Conservation (phyloP, 2,113 vertebrate species). For the Edolisoma coerulescens region DNA sequence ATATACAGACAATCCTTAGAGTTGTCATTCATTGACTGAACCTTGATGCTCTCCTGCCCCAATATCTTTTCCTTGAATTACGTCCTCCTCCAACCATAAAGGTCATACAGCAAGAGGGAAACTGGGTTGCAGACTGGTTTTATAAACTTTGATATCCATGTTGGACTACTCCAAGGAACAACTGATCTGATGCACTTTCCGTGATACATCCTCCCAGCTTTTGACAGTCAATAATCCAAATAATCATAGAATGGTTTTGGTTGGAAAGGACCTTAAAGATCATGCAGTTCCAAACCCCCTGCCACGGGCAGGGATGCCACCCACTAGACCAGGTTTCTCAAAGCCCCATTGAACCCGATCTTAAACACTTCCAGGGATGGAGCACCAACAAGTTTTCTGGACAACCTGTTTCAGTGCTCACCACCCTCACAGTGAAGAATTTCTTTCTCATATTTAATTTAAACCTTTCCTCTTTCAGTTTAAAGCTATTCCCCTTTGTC, state of each 20-base stretch:
- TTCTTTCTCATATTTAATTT: not conserved
- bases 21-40: not conserved
- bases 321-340: not conserved
- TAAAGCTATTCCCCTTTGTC: not conserved
- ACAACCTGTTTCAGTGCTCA: not conserved
- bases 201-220: not conserved
- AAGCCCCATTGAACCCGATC: not conserved
- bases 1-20: not conserved
- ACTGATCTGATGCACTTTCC: not conserved
- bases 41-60: not conserved
- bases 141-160: not conserved
- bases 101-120: not conserved
- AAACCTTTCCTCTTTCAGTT: not conserved
- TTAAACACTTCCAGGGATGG: not conserved
- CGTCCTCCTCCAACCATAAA: not conserved
- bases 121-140: not conserved
- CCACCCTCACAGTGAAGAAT: not conserved
- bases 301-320: not conserved
- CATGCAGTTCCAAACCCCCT: not conserved
- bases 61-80: not conserved
- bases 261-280: not conserved
- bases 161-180: not conserved
- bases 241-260: not conserved
- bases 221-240: not conserved
- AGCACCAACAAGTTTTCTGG: not conserved